Percentiles rank a stretch among this genome's conserved stretches.
Conservation (phyloP, 2,888 invertebrate species). For the Drosophila anomelani region DNA sequence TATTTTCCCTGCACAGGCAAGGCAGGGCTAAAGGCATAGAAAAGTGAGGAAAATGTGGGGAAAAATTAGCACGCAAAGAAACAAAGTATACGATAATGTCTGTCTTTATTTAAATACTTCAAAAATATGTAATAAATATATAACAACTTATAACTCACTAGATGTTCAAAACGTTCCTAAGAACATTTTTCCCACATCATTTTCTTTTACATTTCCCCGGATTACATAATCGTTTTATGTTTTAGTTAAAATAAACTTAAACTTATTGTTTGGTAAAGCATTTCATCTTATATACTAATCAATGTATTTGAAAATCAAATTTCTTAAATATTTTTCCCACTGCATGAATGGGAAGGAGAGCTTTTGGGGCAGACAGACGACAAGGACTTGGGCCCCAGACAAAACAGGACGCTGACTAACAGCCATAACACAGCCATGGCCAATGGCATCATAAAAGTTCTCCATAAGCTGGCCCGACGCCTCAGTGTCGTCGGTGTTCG, state of each 20-base stretch:
- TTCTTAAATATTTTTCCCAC: not conserved
- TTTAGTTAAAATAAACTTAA: not conserved
- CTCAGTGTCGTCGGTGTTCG: conserved; percentile 33
- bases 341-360: not conserved
- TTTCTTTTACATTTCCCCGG: not conserved
- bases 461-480: conserved; percentile 30
- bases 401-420: conserved; percentile 60
- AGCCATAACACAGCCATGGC: conserved; percentile 69
- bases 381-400: conserved; percentile 57
- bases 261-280: fast-evolving
- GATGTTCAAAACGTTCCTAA: not conserved
- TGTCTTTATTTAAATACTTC: not conserved
- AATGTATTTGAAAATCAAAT: not conserved
- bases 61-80: not conserved
- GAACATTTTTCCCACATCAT: not conserved
- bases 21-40: conserved; percentile 1
- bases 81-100: not conserved
- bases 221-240: not conserved
- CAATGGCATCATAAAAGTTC: conserved; percentile 78
- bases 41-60: too few relatives aligned
- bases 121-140: not conserved
- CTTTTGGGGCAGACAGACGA: conserved; percentile 33
- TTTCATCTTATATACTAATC: not conserved
- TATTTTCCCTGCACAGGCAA: conserved; percentile 26
- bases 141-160: too few relatives aligned